These are phyloP conservation scores for Campoletis raptor DNA, from an alignment of 2,888 invertebrate species.

Conservation along the genomic window DNA sequence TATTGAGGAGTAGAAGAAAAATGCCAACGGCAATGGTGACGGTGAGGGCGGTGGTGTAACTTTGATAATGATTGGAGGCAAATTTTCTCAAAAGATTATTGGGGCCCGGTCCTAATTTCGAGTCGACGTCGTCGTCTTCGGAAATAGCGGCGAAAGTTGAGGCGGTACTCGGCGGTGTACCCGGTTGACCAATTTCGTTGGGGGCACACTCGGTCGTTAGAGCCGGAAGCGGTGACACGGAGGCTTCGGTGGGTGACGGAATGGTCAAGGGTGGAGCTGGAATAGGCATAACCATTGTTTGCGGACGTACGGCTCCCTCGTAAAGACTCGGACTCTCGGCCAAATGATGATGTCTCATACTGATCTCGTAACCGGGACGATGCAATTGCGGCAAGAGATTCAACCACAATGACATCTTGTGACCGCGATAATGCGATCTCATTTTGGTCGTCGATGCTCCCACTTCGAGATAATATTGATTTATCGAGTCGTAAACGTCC, in stretches of 20 bases:
- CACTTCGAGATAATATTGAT: constrained; percentile 93
- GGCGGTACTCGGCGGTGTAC: not conserved
- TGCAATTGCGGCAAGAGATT: constrained; percentile 96
- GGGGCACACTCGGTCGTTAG: constrained; percentile 92
- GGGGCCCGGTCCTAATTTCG: constrained; percentile 87
- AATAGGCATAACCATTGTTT: constrained; percentile 89
- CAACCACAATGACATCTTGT: constrained; percentile 97
- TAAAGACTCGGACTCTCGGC: constrained; percentile 86
- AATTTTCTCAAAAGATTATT: constrained; percentile 91
- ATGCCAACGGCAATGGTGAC: constrained; percentile 95
- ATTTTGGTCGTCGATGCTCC: constrained; percentile 87
- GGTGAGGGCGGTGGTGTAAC: constrained; percentile 94
- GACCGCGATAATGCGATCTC: constrained; percentile 96
- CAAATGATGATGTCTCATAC: constrained; percentile 95
- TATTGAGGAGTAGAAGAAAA: constrained; percentile 92
- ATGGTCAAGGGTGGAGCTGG: constrained; percentile 85
- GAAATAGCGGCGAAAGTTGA: not conserved
- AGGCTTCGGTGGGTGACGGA: constrained; percentile 85
- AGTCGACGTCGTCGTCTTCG: constrained; percentile 59
- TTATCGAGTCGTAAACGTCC: constrained; percentile 96
- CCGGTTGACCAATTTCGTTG: constrained; percentile 85
- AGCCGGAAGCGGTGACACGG: constrained; percentile 80
- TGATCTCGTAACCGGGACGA: constrained; percentile 93
- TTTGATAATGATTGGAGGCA: constrained; percentile 94
- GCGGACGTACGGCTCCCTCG: constrained; percentile 91